Conservation (phyloP, 2,888 invertebrate species). For the Lampropteryx suffumata region DNA sequence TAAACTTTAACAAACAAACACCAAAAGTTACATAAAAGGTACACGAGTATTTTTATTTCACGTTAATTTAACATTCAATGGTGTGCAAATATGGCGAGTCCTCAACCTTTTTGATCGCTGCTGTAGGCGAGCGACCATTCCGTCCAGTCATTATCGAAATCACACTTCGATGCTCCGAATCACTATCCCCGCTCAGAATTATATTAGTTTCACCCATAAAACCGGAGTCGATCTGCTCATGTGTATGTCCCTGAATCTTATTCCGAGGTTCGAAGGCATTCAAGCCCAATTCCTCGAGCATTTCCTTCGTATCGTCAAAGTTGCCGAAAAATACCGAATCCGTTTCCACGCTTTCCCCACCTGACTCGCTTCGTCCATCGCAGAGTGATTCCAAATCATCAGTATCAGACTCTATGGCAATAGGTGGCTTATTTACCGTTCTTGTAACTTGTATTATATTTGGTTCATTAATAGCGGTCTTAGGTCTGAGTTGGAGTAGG, state of each 20-base stretch:
- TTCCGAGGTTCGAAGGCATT: slow-evolving; percentile 53
- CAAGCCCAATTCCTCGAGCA: slow-evolving; percentile 66
- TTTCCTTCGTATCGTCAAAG: slow-evolving; percentile 77
- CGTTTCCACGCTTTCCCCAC: slow-evolving; percentile 93
- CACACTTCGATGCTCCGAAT: slow-evolving; percentile 76
- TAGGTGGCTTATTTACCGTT: slow-evolving; percentile 50
- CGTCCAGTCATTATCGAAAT: slow-evolving; percentile 74
- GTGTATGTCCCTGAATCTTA: slow-evolving; percentile 44
- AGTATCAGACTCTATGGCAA: slow-evolving; percentile 82
- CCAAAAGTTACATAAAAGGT: background rate
- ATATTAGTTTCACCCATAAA: slow-evolving; percentile 76
- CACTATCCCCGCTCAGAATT: slow-evolving; percentile 75
- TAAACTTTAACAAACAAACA: background rate
- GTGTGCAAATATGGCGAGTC: slow-evolving; percentile 66
- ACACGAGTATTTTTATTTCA: slow-evolving; percentile 11
- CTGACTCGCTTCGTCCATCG: slow-evolving; percentile 92
- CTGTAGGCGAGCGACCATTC: slow-evolving; percentile 41
- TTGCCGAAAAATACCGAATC: slow-evolving; percentile 93
- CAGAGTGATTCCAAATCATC: slow-evolving; percentile 90
- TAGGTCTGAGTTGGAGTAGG: slow-evolving; percentile 70
- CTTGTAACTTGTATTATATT: slow-evolving; percentile 42
- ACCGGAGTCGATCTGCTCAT: slow-evolving; percentile 75
- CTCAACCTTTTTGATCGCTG: slow-evolving; percentile 62
- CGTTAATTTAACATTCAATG: slow-evolving; percentile 57
- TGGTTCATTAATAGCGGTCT: slow-evolving; percentile 50